Evolutionary conservation across 2,888 invertebrate genomes (phyloP).

Genomic region (Petrolisthes cinctipes): DNA sequence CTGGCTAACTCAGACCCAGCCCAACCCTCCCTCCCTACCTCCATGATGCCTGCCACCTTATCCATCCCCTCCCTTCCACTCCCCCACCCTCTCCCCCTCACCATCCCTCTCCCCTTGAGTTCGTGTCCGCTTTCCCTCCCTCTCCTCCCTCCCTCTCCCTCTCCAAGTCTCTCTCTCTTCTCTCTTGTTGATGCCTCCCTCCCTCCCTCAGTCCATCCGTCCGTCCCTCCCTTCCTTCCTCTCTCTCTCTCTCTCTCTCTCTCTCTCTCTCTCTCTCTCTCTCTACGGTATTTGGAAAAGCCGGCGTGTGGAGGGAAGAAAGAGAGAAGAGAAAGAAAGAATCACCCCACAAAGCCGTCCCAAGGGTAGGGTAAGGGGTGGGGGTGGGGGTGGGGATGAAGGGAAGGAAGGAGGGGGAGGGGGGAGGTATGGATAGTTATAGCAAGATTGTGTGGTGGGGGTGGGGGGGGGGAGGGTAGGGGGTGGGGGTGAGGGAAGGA

Average conservation of each 20-base stretch:
- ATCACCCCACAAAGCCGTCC: not conserved
- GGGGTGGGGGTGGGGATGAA: not conserved
- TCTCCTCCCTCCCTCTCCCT: conserved; percentile 19
- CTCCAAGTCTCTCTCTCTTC: not conserved
- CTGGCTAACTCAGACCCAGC: not conserved
- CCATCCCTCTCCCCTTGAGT: not conserved
- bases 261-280: not conserved
- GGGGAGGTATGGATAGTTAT: not conserved
- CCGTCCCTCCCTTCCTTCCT: not conserved
- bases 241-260: not conserved
- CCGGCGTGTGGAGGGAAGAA: not conserved
- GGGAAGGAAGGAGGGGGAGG: not conserved
- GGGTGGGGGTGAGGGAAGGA: not conserved
- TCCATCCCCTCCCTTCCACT: not conserved
- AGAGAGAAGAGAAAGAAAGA: not conserved
- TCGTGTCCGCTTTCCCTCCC: not conserved
- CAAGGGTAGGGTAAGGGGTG: not conserved
- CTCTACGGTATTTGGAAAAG: not conserved
- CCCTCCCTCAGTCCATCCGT: not conserved
- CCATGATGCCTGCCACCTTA: not conserved
- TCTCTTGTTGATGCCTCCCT: not conserved
- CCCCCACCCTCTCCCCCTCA: not conserved
- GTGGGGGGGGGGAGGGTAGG: not conserved
- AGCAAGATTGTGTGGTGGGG: not conserved
- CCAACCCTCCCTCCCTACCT: not conserved